Percentiles rank a stretch among this genome's conserved stretches.
These are phyloP conservation scores for Mus spretus DNA, from an alignment of 2,797 vertebrate species.

Conservation along the genomic window DNA sequence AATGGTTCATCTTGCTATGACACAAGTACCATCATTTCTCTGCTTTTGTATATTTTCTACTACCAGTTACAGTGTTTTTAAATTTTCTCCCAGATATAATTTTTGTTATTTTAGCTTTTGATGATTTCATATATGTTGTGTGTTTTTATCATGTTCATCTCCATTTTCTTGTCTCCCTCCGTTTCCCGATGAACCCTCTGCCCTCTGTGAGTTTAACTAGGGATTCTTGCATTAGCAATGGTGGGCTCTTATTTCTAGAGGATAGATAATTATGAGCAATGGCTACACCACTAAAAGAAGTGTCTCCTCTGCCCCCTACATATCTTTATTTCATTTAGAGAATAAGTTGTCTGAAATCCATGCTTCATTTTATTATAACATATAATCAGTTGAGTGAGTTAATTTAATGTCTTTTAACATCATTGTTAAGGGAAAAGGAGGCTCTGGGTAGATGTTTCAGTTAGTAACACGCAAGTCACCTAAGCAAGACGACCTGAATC, in stretches of 20 bases:
- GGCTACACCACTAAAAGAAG: background rate
- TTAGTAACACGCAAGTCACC: background rate
- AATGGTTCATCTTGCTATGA: background rate
- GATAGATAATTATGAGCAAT: background rate
- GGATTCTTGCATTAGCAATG: background rate
- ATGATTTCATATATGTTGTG: background rate
- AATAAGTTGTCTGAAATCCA: background rate
- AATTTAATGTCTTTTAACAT: slow-evolving; percentile 1
- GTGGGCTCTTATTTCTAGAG: background rate
- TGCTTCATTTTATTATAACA: background rate
- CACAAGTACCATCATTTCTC: background rate
- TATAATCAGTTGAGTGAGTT: background rate
- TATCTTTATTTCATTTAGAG: slow-evolving; percentile 1
- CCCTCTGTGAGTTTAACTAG: background rate
- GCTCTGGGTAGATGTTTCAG: background rate
- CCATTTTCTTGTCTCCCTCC: background rate
- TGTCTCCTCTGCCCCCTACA: background rate
- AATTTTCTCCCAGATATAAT: background rate
- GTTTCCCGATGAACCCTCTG: background rate
- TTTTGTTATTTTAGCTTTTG: background rate
- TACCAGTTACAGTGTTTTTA: background rate
- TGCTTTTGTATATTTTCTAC: background rate
- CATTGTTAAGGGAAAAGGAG: background rate
- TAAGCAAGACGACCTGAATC: background rate
- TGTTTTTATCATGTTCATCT: background rate